Base-by-base conservation (phyloP, 2,797 vertebrate genomes). In the Xerus rutilus region DNA sequence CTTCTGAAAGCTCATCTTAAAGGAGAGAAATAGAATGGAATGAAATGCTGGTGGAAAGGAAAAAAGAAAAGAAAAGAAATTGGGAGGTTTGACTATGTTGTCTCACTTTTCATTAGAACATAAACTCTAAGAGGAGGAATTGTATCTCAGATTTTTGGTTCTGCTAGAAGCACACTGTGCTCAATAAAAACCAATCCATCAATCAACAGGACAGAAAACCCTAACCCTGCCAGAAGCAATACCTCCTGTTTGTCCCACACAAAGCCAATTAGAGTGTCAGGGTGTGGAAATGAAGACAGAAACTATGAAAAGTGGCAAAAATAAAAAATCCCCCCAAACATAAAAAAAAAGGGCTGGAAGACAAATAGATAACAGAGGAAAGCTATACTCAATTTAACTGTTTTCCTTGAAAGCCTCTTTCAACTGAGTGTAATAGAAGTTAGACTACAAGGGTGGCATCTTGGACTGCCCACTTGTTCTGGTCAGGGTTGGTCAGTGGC, bases 121-220 rank as follows among this genome's bases (percentile, higher is more conserved):
- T 62, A 67, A 83, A 95, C 92, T 94, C 86, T 47, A 88, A 72
- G 82, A 92, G 77, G 70, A 93, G 85, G 69, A 88, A 92, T 72
- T 86, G 52, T 81, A 64, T 69, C 76, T 96, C 83, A 73, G 74
- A 92, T 47, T 97, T 96, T 97, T 88, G 91, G 77, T 96, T 96
- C 87, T 97, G 89, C 83, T 95, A 73, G 94, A 87, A 92, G 82
- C 93, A 69, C 70, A 78, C 77, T 86, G 93, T 96, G 95, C 85
- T 97, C 92, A 93, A 93, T 96, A 97, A 97, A 96, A 96, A 97
- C 93, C 82, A 95, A 96, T 93, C 92, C 89, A 95, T 97, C 95
- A 93, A 95, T 97, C 94, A 96, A 90, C 59, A 89, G 93, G 87
- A 97, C 91, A 97, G 93, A 82, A 97, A 92, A 95, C 91, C 90